A percentile compares a stretch with the other conserved stretches of the same genome.
Evolutionary conservation across 2,113 vertebrate genomes (phyloP).

Genomic region (Tragulus kanchil): DNA sequence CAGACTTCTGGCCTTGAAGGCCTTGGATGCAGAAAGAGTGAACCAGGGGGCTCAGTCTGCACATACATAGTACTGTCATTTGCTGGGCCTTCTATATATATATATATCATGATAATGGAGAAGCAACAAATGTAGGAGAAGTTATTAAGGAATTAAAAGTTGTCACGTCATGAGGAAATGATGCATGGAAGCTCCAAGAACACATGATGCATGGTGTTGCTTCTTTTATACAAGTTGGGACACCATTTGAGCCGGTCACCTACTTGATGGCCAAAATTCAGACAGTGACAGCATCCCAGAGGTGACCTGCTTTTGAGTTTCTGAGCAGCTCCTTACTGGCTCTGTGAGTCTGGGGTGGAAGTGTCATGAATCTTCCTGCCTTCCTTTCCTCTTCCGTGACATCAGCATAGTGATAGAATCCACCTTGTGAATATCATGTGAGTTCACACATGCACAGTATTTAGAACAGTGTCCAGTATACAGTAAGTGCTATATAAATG

Average conservation of each 20-base stretch:
- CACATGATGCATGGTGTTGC: neutral
- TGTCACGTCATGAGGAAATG: too few relatives aligned
- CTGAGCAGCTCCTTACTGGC: neutral
- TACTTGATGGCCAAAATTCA: neutral
- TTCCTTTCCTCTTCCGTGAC: neutral
- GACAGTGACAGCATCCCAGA: too few relatives aligned
- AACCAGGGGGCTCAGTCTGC: neutral
- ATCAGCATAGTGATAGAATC: neutral
- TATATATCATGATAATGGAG: neutral
- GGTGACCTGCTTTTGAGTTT: neutral
- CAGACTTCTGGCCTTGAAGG: neutral
- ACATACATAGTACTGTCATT: neutral
- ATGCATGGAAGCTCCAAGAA: neutral
- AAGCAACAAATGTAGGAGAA: neutral
- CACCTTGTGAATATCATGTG: neutral
- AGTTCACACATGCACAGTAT: neutral
- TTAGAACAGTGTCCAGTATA: neutral
- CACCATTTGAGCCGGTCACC: neutral
- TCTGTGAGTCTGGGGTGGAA: neutral
- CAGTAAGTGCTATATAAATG: neutral
- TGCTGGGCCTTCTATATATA: neutral
- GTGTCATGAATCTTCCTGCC: neutral
- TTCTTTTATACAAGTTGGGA: neutral
- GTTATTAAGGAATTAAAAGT: neutral
- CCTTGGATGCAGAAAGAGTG: neutral